Base-by-base conservation (phyloP, 2,888 invertebrate genomes). In the Drosophila mayaguana region DNA sequence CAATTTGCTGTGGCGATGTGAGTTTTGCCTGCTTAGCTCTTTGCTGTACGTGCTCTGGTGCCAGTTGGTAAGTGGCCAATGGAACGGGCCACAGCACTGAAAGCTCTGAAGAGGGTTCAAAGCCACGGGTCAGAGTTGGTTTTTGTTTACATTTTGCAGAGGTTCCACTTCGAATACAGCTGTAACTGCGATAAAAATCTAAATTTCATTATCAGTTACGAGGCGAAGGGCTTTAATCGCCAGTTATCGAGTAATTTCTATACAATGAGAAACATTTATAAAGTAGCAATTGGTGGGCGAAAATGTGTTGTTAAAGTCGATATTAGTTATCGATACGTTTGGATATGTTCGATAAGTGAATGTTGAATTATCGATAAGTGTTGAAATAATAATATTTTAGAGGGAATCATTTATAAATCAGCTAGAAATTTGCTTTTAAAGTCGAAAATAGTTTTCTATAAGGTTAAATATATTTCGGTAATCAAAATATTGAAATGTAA, bases 31-130 rank as follows among this genome's bases (percentile, higher is more conserved):
- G 48, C 18, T 25, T 9, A 8, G 57, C 43, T 56, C 43, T 56
- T 3, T 1, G 36, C 34, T 48, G 86, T 75, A 83, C 86, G 88
- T 83, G 83, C 77, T 80, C 69, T 55, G 63, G 50, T 63, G 55
- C 54, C 72, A 68, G 71, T 74, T 88, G 63, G 50, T 53, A 78
- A 61, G 43, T 60, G 53, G 63, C 55, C 45, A 66, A 54, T 56
- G 56, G 48, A 55, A 50, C 11, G 64, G 64, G 61, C 32, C 43
- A 36, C 16, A 16, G 55, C 36, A 50, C 48, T 25, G 50, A 56
- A 64, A 43, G 38, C 57, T 20, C 48, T 54, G 57, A 42, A 61
- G 57, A 40, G 55, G 59, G 66, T 53, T 72, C 54, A 56, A 25
- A 25, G 9, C 57, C 42, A 42, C 60, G 42, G 76, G 55, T 78